Evolutionary conservation across 2,797 vertebrate species (phyloP), one percentile per base, ranked within the genome.

Genomic region (Vireo griseus): DNA sequence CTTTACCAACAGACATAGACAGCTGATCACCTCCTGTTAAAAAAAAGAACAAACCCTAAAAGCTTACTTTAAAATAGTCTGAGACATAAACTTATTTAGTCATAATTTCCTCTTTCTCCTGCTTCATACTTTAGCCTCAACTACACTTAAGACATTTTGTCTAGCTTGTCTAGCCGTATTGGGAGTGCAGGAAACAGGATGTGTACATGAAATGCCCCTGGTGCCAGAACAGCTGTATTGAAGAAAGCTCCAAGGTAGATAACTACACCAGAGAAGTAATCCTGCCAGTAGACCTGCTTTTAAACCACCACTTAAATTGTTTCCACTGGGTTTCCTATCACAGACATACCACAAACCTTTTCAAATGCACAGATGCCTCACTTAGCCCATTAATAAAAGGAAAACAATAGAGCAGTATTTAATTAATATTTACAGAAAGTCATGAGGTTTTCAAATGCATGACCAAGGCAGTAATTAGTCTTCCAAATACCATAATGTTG

Each of bases 391-490:
- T 94, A 95, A 71, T 59, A 80, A 85, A 67, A 91, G 51, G 62
- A 86, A 88, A 88, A 92, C 47, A 92, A 90, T 17, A 55, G 22
- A 82, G 16, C 14, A 66, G 33, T 29, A 90, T 77, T 87, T 92
- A 96, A 94, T 94, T 86, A 87, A 57, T 87, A 95, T 88, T 91
- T 92, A 92, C 81, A 79, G 59, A 48, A 89, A 57, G 11, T 11
- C 54, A 65, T 83, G 91, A 91, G 72, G 87, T 45, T 92, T 96
- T 52, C 57, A 83, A 61, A 80, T 26, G n/a, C 62, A 76, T 25
- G 52, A 86, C 72, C 48, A 35, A 79, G 90, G 68, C 19, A 61
- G 39, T 71, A 91, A 87, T 89, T 87, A 78, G 52, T 11, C 24
- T 71, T 92, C 45, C 33, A 55, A 91, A 80, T 18, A 87, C 75